Evolutionary conservation across 2,888 invertebrate species (phyloP).

Genomic region (Marasmarcha lunaedactyla): DNA sequence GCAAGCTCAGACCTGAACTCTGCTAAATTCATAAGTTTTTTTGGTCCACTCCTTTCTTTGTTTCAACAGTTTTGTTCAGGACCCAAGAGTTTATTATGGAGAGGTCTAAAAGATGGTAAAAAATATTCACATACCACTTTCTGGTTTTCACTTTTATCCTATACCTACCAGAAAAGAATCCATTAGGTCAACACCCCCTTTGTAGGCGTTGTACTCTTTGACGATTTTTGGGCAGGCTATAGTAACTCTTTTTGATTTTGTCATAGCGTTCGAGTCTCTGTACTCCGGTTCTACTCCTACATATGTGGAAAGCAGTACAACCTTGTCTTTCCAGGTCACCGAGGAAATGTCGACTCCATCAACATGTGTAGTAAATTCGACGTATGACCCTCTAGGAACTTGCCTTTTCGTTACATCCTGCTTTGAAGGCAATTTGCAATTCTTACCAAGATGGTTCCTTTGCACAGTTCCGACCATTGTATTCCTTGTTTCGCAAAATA

Average conservation of each 20-base stretch:
- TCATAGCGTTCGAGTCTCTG: too few relatives aligned
- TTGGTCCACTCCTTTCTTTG: slow-evolving; percentile 1
- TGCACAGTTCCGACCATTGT: slow-evolving; percentile 7
- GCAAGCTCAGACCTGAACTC: slow-evolving; percentile 14
- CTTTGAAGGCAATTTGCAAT: slow-evolving; percentile 11
- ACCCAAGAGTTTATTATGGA: slow-evolving; percentile 2
- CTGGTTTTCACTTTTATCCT: not conserved
- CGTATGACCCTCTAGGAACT: slow-evolving; percentile 7
- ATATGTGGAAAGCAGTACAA: not conserved
- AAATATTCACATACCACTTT: slow-evolving; percentile 1
- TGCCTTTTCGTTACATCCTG: slow-evolving; percentile 8
- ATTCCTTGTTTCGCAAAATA: slow-evolving; percentile 1
- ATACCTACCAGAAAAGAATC: not conserved
- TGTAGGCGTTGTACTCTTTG: not conserved
- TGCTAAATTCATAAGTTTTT: slow-evolving; percentile 13
- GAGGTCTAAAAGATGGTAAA: slow-evolving; percentile 3
- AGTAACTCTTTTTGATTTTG: not conserved
- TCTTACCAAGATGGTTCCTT: slow-evolving; percentile 9
- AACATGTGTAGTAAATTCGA: not conserved
- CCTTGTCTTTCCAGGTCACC: not conserved
- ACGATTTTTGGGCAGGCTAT: not conserved
- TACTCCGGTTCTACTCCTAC: not conserved
- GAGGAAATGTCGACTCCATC: not conserved
- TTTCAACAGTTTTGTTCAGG: not conserved
- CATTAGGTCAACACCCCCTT: not conserved